Conservation (phyloP, 2,888 invertebrate genomes). For the Cordilura impudica region DNA sequence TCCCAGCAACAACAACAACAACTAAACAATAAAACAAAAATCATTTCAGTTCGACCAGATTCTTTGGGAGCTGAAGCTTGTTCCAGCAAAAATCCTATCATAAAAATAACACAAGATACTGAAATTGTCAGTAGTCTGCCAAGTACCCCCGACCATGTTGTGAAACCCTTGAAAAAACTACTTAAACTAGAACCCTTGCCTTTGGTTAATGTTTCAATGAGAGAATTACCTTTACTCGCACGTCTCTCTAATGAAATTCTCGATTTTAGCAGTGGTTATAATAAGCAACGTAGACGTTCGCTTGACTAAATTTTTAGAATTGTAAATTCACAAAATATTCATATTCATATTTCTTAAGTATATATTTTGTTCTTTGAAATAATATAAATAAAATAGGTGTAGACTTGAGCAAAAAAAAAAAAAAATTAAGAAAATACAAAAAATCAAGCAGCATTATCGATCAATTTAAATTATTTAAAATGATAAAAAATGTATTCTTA, state of each 20-base stretch:
- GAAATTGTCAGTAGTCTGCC: constrained; percentile 71
- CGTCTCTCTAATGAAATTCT: constrained; percentile 74
- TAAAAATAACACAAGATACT: constrained; percentile 42
- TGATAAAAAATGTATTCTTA: background rate
- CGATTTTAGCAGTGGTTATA: constrained; percentile 48
- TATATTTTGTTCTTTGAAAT: background rate
- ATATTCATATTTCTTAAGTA: background rate
- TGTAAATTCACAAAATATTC: constrained; percentile 48
- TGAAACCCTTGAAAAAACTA: constrained; percentile 73
- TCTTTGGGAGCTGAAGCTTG: constrained; percentile 72
- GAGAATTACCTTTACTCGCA: constrained; percentile 76
- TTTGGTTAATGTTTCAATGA: constrained; percentile 77
- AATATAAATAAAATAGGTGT: constrained; percentile 2
- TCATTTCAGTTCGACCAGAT: constrained; percentile 67
- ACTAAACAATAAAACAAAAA: constrained; percentile 55
- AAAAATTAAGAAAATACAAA: constrained; percentile 28
- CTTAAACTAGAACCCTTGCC: constrained; percentile 76
- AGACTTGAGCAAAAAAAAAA: background rate
- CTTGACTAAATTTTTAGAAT: constrained; percentile 66
- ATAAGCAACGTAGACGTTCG: constrained; percentile 67
- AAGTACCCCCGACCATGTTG: constrained; percentile 73
- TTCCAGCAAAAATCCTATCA: constrained; percentile 48
- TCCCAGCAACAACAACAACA: constrained; percentile 64
- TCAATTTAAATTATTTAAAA: constrained; percentile 43
- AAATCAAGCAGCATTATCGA: constrained; percentile 42